Evolutionary conservation across 2,888 invertebrate species (phyloP).

Genomic region (Pammene fasciana): DNA sequence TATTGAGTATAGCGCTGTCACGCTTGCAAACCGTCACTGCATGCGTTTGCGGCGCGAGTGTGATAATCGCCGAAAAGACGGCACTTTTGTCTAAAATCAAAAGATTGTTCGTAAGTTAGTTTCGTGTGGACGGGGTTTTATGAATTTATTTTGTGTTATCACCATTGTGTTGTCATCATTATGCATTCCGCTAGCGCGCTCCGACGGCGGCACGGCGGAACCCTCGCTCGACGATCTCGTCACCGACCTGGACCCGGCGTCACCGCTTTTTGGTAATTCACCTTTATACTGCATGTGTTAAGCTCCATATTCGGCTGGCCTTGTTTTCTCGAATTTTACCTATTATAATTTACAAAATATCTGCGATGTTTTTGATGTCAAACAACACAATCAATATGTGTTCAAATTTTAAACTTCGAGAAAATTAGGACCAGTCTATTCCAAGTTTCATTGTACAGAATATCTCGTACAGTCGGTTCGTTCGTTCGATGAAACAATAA

Average conservation of each 20-base stretch:
- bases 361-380: too few species aligned
- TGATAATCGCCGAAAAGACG: too few species aligned
- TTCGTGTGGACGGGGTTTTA: neutral
- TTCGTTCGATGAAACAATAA: too few species aligned
- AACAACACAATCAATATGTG: too few species aligned
- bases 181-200: slow-evolving; percentile 67
- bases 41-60: too few species aligned
- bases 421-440: too few species aligned
- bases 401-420: too few species aligned
- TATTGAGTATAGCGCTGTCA: too few species aligned
- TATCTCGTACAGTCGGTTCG: neutral
- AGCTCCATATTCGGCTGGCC: neutral
- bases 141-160: slow-evolving; percentile 43
- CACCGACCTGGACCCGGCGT: slow-evolving; percentile 77
- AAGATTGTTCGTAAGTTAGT: neutral
- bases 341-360: too few species aligned
- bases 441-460: neutral
- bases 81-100: too few species aligned
- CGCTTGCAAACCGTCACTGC: too few species aligned
- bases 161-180: slow-evolving; percentile 35
- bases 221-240: slow-evolving; percentile 76
- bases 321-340: neutral
- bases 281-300: slow-evolving; percentile 55
- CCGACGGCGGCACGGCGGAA: slow-evolving; percentile 71
- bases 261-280: slow-evolving; percentile 78